Percentiles rank a stretch among this genome's conserved stretches.
Evolutionary conservation across 2,888 invertebrate genomes (phyloP).

Genomic region (Conops quadrifasciatus): DNA sequence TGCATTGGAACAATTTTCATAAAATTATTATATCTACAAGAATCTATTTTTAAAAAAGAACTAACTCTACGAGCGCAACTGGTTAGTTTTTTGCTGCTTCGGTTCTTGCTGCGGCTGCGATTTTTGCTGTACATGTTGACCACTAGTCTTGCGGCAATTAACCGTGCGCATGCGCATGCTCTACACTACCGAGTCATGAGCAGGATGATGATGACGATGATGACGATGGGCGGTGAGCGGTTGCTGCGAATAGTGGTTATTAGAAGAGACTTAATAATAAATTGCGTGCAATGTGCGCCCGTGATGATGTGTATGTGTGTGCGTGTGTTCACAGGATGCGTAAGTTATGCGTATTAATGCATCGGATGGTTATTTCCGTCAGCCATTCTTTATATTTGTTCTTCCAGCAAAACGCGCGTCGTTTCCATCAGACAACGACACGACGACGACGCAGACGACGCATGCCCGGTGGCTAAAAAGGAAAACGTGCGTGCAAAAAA

Average conservation of each 20-base stretch:
- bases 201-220: no score
- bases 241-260: constrained; percentile 20
- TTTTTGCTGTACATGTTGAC: no score
- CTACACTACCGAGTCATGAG: background rate
- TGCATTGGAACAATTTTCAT: constrained; percentile 8
- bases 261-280: constrained; percentile 23
- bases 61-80: background rate
- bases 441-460: background rate
- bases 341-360: constrained; percentile 30
- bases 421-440: background rate
- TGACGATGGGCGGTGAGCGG: background rate
- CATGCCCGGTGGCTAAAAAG: background rate
- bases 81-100: background rate
- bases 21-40: background rate
- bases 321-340: constrained; percentile 16
- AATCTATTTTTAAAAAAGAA: constrained; percentile 26
- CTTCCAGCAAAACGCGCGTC: background rate
- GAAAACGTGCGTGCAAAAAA: background rate
- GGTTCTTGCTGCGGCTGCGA: background rate
- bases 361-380: constrained; percentile 35
- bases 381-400: constrained; percentile 20
- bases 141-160: background rate
- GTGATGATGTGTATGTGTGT: constrained; percentile 2
- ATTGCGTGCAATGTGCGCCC: constrained; percentile 6
- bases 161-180: background rate